Evolutionary conservation across 2,888 invertebrate species (phyloP), one percentile per base, ranked within the genome.

Genomic region (Drosophila tripunctata): DNA sequence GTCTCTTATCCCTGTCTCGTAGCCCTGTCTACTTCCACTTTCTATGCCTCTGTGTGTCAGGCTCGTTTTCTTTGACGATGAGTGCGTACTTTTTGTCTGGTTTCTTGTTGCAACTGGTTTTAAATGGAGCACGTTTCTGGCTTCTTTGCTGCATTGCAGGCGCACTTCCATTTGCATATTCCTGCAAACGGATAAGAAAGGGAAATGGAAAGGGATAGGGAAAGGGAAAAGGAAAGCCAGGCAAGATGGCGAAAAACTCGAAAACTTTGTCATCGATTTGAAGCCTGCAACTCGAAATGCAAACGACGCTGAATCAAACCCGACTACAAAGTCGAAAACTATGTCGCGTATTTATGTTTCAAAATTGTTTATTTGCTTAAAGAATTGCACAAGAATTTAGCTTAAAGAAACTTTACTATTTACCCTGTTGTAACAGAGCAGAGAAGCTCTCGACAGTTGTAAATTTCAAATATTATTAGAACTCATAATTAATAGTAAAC

Each of bases 111-210:
- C 38, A 55, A 40, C 22, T 48, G 15, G 14, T 31, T 55, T n/a
- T 22, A 77, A 75, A 65, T 74, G 78, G 58, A 68, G 74, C 75
- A 75, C 75, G 75, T 77, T 66, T 31, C 58, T 63, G 52, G 48
- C 56, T 63, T 57, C 78, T 68, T 80, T 69, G 62, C 84, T 82
- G 81, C 81, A 82, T 82, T 82, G 81, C 81, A 87, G 81, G 56
- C 87, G 63, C 87, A 78, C 87, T 87, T 85, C 76, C 83, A 82
- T 82, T 82, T 82, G 83, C 87, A 82, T 82, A 82, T 85, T 67
- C 35, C 24, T 17, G 17, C 43, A 21, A 48, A 15, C n/a, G n/a
- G n/a, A n/a, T n/a, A n/a, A n/a, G n/a, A n/a, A n/a, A n/a, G n/a
- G 40, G 3, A 12, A n/a, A 30, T 8, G 17, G 44, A 35, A 30